These are phyloP conservation scores for Oxyscelio sp. DNA, from an alignment of 2,888 invertebrate species.

Conservation along the genomic window DNA sequence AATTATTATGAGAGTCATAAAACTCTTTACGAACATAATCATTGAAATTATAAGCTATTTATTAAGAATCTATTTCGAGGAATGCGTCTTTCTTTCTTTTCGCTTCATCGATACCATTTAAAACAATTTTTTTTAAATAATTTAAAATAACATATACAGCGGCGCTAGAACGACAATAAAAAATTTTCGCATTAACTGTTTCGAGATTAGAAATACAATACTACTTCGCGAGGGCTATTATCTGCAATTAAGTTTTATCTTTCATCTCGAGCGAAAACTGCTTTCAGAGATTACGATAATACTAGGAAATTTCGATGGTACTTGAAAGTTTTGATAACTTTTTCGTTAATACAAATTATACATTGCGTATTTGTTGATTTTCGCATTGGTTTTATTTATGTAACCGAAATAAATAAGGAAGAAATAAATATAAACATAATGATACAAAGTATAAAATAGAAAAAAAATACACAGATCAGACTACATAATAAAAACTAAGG, in stretches of 20 bases:
- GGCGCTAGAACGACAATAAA: constrained; percentile 40
- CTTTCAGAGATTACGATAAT: constrained; percentile 58
- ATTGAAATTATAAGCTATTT: constrained; percentile 30
- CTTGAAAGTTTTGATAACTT: constrained; percentile 16
- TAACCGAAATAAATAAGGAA: too few species aligned
- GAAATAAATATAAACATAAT: too few species aligned
- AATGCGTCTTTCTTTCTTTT: neutral
- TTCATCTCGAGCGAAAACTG: constrained; percentile 48
- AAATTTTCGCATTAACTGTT: constrained; percentile 37
- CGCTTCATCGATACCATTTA: constrained; percentile 1
- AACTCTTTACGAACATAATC: constrained; percentile 1
- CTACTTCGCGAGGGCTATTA: constrained; percentile 15
- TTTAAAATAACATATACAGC: too few species aligned
- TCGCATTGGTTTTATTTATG: too few species aligned
- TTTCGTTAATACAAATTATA: constrained; percentile 30
- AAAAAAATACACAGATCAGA: too few species aligned
- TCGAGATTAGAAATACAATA: constrained; percentile 16
- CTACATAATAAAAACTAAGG: too few species aligned
- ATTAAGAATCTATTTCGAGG: constrained; percentile 9
- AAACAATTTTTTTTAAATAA: too few species aligned
- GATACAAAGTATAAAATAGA: too few species aligned
- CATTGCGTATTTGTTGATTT: too few species aligned
- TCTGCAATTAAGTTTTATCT: constrained; percentile 51
- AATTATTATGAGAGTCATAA: constrained; percentile 27
- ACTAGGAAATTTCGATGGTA: constrained; percentile 47